Evolutionary conservation across 2,797 vertebrate genomes (phyloP).

Genomic region (Siniperca scherzeri): DNA sequence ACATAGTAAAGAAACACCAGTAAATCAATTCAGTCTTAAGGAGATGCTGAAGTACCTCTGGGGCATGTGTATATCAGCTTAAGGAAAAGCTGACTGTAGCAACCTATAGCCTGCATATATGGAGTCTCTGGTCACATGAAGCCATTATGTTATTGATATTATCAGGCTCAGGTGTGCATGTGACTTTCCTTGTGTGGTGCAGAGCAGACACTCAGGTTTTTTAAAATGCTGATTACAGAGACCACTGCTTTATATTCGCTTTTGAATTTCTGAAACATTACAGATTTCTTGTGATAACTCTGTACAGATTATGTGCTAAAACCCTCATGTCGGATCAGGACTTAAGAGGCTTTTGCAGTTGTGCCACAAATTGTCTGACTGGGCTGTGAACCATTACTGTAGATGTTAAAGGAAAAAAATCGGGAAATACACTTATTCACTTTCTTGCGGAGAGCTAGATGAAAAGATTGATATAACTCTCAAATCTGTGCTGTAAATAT

Average conservation of each 20-base stretch:
- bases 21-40: conserved; percentile 12
- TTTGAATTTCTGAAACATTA: not conserved
- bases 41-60: not conserved
- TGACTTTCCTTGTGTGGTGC: not conserved
- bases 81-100: not conserved
- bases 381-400: not conserved
- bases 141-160: not conserved
- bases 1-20: not conserved
- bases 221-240: not conserved
- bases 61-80: not conserved
- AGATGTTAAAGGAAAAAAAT: not conserved
- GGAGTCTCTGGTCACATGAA: not conserved
- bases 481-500: not conserved
- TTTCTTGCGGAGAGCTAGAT: not conserved
- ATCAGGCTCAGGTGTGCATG: not conserved
- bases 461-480: not conserved
- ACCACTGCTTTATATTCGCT: not conserved
- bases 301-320: not conserved
- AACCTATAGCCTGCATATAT: not conserved
- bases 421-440: not conserved
- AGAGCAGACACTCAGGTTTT: not conserved
- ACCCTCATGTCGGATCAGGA: not conserved
- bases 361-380: not conserved
- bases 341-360: not conserved
- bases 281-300: not conserved